These are phyloP conservation scores for Phaenicophaeus curvirostris DNA, from an alignment of 2,797 vertebrate genomes.

Conservation along the genomic window DNA sequence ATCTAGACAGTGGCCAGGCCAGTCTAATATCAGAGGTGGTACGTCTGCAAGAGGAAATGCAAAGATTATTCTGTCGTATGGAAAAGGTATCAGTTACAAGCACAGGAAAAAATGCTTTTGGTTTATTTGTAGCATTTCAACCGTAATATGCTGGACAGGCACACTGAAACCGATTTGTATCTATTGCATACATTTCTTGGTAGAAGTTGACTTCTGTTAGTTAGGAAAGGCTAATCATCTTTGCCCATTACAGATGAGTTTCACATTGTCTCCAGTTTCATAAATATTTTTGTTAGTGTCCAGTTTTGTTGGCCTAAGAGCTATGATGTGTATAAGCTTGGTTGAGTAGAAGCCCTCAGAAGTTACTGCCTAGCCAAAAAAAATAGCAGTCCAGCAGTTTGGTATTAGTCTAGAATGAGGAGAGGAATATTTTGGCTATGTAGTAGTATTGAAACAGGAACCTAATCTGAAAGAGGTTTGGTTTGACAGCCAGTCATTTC, in stretches of 20 bases:
- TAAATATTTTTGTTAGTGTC: background rate
- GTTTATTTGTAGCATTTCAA: background rate
- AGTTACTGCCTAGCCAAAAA: background rate
- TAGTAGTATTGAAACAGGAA: slow-evolving; percentile 74
- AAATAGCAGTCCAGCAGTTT: background rate
- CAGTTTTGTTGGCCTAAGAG: background rate
- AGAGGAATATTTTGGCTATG: slow-evolving; percentile 7
- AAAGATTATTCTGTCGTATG: background rate
- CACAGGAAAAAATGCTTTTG: background rate
- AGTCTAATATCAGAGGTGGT: background rate
- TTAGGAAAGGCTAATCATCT: background rate
- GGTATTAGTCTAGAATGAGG: background rate
- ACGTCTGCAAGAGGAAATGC: background rate
- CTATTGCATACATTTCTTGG: background rate
- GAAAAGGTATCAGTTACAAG: background rate
- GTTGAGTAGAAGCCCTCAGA: background rate
- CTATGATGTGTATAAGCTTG: background rate
- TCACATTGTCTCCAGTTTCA: background rate
- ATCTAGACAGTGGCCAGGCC: background rate
- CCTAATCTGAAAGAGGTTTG: slow-evolving; percentile 67
- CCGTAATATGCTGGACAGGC: background rate
- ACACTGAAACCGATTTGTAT: background rate
- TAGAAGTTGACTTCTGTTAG: background rate
- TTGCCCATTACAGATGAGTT: background rate
- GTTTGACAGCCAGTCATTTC: slow-evolving; percentile 73